Percentiles rank a stretch among this genome's conserved stretches.
Conservation (phyloP, 1,140 invertebrate genomes). For the Lepidurus apus region DNA sequence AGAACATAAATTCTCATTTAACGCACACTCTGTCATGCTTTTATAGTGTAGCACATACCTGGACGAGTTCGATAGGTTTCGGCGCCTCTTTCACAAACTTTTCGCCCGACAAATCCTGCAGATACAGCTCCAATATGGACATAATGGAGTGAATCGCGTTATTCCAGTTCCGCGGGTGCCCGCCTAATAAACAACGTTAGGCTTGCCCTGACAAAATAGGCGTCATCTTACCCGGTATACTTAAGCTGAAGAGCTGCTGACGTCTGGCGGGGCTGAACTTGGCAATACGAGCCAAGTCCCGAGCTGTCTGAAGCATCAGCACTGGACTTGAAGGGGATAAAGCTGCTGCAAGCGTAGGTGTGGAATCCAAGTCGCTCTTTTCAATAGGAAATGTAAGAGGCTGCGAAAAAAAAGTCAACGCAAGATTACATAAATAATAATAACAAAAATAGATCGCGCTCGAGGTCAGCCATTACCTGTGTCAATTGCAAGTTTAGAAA, state of each 20-base stretch:
- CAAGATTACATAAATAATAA: neutral
- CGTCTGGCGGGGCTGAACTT: constrained; percentile 9
- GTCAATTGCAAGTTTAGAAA: neutral
- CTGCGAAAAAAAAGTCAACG: neutral
- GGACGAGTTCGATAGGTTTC: neutral
- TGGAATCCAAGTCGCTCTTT: neutral
- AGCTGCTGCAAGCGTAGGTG: neutral
- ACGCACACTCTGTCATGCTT: no score
- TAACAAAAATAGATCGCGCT: neutral
- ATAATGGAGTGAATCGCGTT: neutral
- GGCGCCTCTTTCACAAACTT: neutral
- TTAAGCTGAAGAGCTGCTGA: constrained; percentile 2
- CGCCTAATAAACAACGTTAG: neutral
- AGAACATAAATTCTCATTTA: no score
- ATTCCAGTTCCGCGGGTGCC: constrained; percentile 7
- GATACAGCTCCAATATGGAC: neutral
- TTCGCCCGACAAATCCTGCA: neutral
- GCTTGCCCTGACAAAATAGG: neutral
- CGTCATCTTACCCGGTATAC: neutral
- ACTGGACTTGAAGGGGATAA: neutral
- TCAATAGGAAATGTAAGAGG: neutral
- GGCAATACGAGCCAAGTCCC: neutral
- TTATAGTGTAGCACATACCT: neutral
- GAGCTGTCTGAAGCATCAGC: neutral
- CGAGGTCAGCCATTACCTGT: neutral